Evolutionary conservation across 2,113 vertebrate species (phyloP), one percentile per base, ranked within the genome.

Genomic region (Dissostichus mawsoni): DNA sequence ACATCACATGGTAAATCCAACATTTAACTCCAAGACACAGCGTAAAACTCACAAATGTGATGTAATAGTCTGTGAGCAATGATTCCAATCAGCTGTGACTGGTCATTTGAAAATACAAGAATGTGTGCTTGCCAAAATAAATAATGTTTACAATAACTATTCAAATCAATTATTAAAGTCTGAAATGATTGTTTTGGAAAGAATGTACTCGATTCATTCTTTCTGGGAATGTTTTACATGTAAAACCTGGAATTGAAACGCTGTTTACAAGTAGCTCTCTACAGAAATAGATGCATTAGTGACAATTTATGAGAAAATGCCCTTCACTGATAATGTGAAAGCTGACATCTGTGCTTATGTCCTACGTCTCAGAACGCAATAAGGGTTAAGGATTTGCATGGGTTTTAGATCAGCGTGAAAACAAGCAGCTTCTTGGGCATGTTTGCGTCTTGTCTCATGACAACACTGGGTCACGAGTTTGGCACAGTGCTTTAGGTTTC

Each of bases 371-470:
- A 64, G 36, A 50, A 2, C 70, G 50, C 48, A 78, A n/a, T 41
- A 3, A 58, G 25, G 45, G 41, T 13, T 77, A 84, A 73, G 62
- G 64, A 78, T 55, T 57, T 80, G 59, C 88, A 89, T 87, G 80
- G 82, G 89, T 80, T 90, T 89, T 57, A 70, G 87, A 92, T 91
- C 76, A 87, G 47, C 59, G 56, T 62, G 44, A 83, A n/a, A 56
- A 78, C 80, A 71, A 29, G 66, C 33, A 48, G 23, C 74, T 82
- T 82, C 55, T 83, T 75, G 36, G 69, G 50, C 52, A 79, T 47
- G 74, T 84, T 25, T 66, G 36, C 20, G 57, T 83, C 78, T 63
- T 50, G 82, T 85, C 93, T 69, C 81, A 81, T 92, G 93, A 92
- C 85, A 64, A 56, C 23, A 47, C 18, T 72, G 58, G 14, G 51